These are phyloP conservation scores for Meda fulgida DNA, from an alignment of 2,797 vertebrate genomes.

Conservation along the genomic window DNA sequence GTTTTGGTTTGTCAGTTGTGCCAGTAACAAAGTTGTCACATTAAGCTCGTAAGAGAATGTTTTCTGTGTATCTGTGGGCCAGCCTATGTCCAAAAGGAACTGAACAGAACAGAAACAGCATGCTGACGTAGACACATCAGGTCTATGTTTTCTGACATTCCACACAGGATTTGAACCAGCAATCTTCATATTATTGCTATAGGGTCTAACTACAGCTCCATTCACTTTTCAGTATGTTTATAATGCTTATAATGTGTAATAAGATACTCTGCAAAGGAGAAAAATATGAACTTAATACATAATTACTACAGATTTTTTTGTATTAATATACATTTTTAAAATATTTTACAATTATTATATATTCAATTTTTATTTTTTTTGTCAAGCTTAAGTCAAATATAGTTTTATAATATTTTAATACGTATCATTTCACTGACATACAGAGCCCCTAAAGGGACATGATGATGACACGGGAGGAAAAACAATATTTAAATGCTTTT, in stretches of 20 bases:
- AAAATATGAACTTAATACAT: background rate
- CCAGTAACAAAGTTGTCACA: background rate
- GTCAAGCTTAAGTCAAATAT: background rate
- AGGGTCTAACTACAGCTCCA: background rate
- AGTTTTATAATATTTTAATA: background rate
- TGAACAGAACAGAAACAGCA: background rate
- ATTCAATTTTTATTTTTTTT: background rate
- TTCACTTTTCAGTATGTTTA: conserved; percentile 5
- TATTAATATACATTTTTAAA: background rate
- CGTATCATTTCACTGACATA: background rate
- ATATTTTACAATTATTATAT: background rate
- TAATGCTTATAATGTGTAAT: conserved; percentile 1
- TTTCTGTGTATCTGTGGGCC: background rate
- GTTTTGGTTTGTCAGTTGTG: background rate
- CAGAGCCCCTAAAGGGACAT: background rate
- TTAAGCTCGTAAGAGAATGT: background rate
- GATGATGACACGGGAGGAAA: background rate
- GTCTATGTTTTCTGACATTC: background rate
- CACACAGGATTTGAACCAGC: conserved; percentile 23
- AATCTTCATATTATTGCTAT: conserved; percentile 5
- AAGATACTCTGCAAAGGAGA: background rate
- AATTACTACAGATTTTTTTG: background rate
- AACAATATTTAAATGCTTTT: background rate
- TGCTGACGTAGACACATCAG: background rate
- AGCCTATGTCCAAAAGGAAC: background rate